Conservation (phyloP, 2,888 invertebrate species). For the Amiota communis region DNA sequence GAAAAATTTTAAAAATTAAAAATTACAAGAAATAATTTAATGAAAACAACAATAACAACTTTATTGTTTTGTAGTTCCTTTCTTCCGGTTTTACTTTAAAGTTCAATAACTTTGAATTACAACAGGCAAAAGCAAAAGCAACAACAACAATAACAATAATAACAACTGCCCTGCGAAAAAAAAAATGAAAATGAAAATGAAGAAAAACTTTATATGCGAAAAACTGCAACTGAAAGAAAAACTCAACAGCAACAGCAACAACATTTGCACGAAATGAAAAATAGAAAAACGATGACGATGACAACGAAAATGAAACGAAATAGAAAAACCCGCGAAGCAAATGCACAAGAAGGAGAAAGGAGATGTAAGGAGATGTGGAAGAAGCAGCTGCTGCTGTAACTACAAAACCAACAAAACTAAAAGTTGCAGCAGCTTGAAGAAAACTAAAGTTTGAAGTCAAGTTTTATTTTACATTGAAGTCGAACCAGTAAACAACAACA, state of each 20-base stretch:
- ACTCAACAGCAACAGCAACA: neutral
- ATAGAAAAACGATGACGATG: neutral
- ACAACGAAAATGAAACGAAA: conserved; percentile 5
- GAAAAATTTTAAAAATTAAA: too few relatives aligned
- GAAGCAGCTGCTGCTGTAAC: neutral
- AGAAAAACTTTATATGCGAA: conserved; percentile 15
- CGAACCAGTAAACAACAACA: neutral
- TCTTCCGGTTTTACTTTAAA: conserved; percentile 61
- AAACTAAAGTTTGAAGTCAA: conserved; percentile 18
- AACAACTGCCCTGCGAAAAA: conserved; percentile 48
- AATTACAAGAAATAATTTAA: neutral
- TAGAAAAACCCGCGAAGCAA: neutral
- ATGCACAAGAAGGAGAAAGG: too few relatives aligned
- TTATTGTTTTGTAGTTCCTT: conserved; percentile 50
- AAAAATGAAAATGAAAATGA: conserved; percentile 31
- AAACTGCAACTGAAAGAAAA: conserved; percentile 18
- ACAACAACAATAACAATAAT: conserved; percentile 43
- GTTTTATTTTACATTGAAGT: neutral
- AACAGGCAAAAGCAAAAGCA: conserved; percentile 61
- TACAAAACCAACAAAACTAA: neutral
- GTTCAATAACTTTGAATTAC: conserved; percentile 70
- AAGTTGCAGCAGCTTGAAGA: conserved; percentile 32
- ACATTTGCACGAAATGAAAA: conserved; percentile 14
- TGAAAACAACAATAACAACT: conserved; percentile 3
- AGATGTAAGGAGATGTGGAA: neutral